Base-by-base conservation (phyloP, 2,797 vertebrate genomes). In the Spinibarbus caldwelli region DNA sequence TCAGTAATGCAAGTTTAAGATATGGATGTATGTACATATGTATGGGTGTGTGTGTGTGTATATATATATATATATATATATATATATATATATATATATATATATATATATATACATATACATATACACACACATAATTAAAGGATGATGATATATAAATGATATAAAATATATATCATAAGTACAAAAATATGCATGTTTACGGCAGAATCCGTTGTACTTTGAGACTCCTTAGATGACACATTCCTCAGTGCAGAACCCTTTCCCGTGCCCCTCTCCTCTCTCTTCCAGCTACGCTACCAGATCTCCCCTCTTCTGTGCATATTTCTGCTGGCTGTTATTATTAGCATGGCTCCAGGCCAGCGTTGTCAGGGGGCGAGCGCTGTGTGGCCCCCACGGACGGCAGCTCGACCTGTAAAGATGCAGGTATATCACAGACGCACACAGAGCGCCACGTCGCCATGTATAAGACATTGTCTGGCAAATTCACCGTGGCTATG, bases 321-420 rank as follows among this genome's bases (percentile, higher is more conserved):
- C 90, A 91, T 90, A 91, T 91, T 89, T 91, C 90, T 91, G 86
- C 89, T 88, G 88, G 90, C 91, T 93, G 88, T 91, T 94, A 91
- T 93, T 93, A 92, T 93, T 92, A 93, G 88, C 34, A 84, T 90
- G 91, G 91, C 90, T 88, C 87, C 3, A 72, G 43, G 92, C 91
- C 90, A 93, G 89, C 75, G 84, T 82, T 83, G 59, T 67, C 81
- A n/a, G 85, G 89, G 52, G 87, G 38, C 41, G 72, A 71, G 67
- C 3, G 3, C 70, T 72, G 59, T 78, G 85, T 72, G 76, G 83
- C 77, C 83, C 73, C 41, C 29, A 71, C 54, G 29, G 83, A 80
- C 77, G 72, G 45, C 76, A 34, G 36, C 49, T 14, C n/a, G 21
- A 78, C 34, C 19, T 71, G 14, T 85, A 57, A 85, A 57, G 64